phyloP scores from a whole-genome alignment of 2,888 invertebrate genomes.

The Pediacus dermestoides region DNA sequence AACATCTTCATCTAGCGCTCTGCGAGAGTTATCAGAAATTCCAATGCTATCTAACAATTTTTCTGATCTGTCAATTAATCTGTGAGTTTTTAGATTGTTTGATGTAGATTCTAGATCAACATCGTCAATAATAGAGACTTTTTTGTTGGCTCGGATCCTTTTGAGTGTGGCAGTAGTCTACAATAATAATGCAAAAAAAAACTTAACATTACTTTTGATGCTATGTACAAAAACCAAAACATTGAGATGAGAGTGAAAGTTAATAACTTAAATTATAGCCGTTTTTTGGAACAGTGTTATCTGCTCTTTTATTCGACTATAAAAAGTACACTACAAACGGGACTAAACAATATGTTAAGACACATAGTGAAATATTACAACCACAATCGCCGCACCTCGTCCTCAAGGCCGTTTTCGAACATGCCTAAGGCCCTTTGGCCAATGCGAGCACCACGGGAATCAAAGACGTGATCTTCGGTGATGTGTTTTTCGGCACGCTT shows the following conservation, averaged over 20 bases:
- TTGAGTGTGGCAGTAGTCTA: slow-evolving; percentile 59
- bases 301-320: no score
- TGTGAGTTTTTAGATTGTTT: slow-evolving; percentile 56
- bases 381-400: slow-evolving; percentile 44
- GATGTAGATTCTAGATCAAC: slow-evolving; percentile 62
- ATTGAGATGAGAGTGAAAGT: no score
- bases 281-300: no score
- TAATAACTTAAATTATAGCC: no score
- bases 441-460: slow-evolving; percentile 58
- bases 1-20: slow-evolving; percentile 37
- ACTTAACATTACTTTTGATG: no score
- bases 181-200: no score
- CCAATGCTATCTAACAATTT: slow-evolving; percentile 65
- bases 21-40: slow-evolving; percentile 55
- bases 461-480: slow-evolving; percentile 59
- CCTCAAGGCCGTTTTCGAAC: slow-evolving; percentile 51
- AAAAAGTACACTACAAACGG: no score
- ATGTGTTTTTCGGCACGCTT: slow-evolving; percentile 52
- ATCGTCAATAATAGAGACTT: slow-evolving; percentile 59
- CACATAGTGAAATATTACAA: slow-evolving; percentile 3
- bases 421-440: slow-evolving; percentile 48
- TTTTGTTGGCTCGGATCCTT: slow-evolving; percentile 60
- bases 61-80: slow-evolving; percentile 58
- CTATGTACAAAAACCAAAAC: no score
- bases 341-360: no score